These are phyloP conservation scores for Antennarius maculatus DNA, from an alignment of 2,797 vertebrate genomes.

Conservation along the genomic window DNA sequence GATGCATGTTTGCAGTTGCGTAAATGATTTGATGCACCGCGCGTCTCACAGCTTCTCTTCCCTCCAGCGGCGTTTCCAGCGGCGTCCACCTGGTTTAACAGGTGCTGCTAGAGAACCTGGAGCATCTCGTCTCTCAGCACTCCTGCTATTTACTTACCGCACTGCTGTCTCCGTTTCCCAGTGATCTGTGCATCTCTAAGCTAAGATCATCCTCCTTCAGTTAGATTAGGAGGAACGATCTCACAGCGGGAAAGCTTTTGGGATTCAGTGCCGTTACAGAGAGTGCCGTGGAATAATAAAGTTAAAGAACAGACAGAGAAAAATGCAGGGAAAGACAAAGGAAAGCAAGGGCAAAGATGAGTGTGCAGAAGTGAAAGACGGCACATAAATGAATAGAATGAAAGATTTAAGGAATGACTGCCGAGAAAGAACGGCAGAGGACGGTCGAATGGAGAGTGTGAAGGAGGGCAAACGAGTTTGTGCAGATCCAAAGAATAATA, in stretches of 20 bases:
- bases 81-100: slow-evolving; percentile 45
- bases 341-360: neutral
- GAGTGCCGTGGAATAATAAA: neutral
- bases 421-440: slow-evolving; percentile 11
- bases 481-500: slow-evolving; percentile 20
- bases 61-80: slow-evolving; percentile 13
- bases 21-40: neutral
- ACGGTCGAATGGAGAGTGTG: slow-evolving; percentile 8
- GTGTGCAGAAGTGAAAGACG: slow-evolving; percentile 2
- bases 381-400: slow-evolving; percentile 9
- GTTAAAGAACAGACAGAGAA: slow-evolving; percentile 5
- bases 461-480: slow-evolving; percentile 29
- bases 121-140: slow-evolving; percentile 20
- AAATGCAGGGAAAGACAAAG: neutral
- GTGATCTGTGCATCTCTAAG: neutral
- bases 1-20: slow-evolving; percentile 18
- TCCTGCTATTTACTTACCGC: slow-evolving; percentile 39
- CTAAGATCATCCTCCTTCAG: slow-evolving; percentile 12
- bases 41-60: neutral
- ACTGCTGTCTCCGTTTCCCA: slow-evolving; percentile 6
- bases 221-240: slow-evolving; percentile 25
- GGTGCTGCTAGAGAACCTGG: slow-evolving; percentile 45
- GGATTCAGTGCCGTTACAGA: slow-evolving; percentile 20
- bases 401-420: slow-evolving; percentile 9
- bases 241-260: slow-evolving; percentile 23